Evolutionary conservation across 2,888 invertebrate genomes (phyloP).

Genomic region (Halictus quadricinctus): DNA sequence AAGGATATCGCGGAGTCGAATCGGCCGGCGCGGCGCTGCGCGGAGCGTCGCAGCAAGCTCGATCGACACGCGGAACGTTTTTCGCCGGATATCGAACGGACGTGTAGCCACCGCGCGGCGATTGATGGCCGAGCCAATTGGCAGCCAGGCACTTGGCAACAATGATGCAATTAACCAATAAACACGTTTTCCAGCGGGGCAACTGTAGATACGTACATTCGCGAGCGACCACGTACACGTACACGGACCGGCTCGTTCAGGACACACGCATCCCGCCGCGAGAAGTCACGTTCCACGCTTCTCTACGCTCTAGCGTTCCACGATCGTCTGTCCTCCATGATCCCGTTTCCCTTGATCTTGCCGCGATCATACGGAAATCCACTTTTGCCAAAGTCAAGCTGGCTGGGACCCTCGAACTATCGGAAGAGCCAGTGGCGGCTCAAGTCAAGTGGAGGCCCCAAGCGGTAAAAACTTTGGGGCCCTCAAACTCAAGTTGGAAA

Average conservation of each 20-base stretch:
- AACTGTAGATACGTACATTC: slow-evolving; percentile 45
- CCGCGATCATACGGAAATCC: slow-evolving; percentile 11
- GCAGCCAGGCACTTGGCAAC: slow-evolving; percentile 77
- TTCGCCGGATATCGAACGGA: slow-evolving; percentile 70
- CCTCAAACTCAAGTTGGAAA: too few species aligned
- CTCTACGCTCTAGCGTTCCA: not conserved
- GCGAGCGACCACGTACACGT: not conserved
- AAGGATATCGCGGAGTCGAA: slow-evolving; percentile 1
- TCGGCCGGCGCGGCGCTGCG: not conserved
- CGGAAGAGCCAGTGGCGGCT: too few species aligned
- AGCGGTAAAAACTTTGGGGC: too few species aligned
- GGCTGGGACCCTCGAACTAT: too few species aligned
- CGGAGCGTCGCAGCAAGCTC: not conserved
- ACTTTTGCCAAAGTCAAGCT: not conserved
- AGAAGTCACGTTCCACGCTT: slow-evolving; percentile 45
- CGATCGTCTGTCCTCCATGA: slow-evolving; percentile 35
- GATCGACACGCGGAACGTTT: slow-evolving; percentile 62
- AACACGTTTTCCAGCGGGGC: slow-evolving; percentile 76
- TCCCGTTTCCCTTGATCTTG: slow-evolving; percentile 37
- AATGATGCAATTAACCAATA: slow-evolving; percentile 81
- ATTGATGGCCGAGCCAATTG: slow-evolving; percentile 76
- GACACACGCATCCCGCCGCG: slow-evolving; percentile 27
- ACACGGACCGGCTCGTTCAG: slow-evolving; percentile 1
- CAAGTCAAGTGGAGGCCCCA: too few species aligned
- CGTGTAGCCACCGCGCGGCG: slow-evolving; percentile 63